Base-by-base conservation (phyloP, 2,113 vertebrate species). In the Siphamia tubifer region DNA sequence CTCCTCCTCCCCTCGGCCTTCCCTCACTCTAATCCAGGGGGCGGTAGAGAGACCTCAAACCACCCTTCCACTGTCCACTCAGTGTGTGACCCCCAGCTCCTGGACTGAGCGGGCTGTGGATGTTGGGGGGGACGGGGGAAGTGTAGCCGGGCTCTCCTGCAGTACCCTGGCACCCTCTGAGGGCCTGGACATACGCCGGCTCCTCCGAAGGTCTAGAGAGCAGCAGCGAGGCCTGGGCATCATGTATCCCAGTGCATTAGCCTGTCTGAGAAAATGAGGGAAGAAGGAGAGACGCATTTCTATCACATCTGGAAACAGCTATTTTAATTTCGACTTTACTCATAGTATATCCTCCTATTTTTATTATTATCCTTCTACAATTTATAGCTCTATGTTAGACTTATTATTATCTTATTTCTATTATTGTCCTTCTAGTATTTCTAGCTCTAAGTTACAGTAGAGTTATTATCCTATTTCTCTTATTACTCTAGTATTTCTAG, bases 121-220 rank as follows among this genome's bases (percentile, higher is more conserved):
- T 15, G 43, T 27, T 27, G 2, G 47, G 25, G 67, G 63, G 19
- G 66, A 76, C 16, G n/a, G 68, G 3, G 67, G 48, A 38, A 87
- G 87, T 8, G 9, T 87, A 47, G 45, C 62, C 7, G 74, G 82
- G 58, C 42, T 86, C 24, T 91, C 91, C 65, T 86, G 71, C 78
- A 90, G 82, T 66, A 90, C 84, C 27, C 24, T 84, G 79, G 75
- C 74, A 3, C 69, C 81, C 6, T 91, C 82, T 28, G 91, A 90
- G 84, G 74, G 79, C 56, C 43, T 20, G 25, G 84, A 88, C 76
- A 54, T 70, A 42, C 65, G 55, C 3, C 15, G 40, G 45, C 77
- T 90, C 62, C 85, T 91, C 71, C 82, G 2, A 24, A 48, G 74
- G 75, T 61, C 78, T 25, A 70, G 67, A 44, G 39, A 70, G 51